phyloP scores from a whole-genome alignment of 2,113 vertebrate genomes.

The Gila orcuttii region DNA sequence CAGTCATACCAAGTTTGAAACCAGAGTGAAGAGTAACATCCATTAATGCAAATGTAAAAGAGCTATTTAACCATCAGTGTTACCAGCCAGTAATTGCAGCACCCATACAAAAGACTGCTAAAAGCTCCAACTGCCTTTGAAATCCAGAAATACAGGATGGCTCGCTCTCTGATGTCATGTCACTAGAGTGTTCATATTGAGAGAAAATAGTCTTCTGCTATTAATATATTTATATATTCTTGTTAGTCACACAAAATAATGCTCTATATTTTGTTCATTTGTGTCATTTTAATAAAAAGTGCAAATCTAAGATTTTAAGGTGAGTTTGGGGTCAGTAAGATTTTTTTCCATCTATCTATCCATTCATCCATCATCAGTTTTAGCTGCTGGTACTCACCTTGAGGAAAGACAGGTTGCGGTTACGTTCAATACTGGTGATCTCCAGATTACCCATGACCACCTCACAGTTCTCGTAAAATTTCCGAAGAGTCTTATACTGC shows the following conservation, averaged over 20 bases:
- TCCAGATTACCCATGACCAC: constrained; percentile 99
- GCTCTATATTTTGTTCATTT: background rate
- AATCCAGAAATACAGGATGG: constrained; percentile 9
- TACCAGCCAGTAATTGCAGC: constrained; percentile 33
- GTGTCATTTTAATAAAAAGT: background rate
- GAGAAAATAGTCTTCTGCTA: background rate
- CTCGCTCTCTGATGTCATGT: constrained; percentile 30
- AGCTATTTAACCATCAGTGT: constrained; percentile 43
- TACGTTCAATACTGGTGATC: constrained; percentile 96
- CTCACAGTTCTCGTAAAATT: constrained; percentile 97
- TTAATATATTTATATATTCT: constrained; percentile 1
- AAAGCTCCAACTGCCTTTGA: constrained; percentile 35
- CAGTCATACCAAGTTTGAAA: background rate
- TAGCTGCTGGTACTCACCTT: constrained; percentile 75
- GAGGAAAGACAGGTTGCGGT: constrained; percentile 93
- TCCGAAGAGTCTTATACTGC: constrained; percentile 93
- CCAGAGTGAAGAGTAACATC: constrained; percentile 12
- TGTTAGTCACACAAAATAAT: background rate
- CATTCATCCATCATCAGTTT: background rate
- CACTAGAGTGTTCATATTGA: constrained; percentile 13
- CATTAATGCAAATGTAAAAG: constrained; percentile 43
- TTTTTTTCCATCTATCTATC: no score
- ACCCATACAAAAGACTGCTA: constrained; percentile 21
- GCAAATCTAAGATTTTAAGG: background rate
- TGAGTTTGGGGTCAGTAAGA: no score